Evolutionary conservation across 2,797 vertebrate species (phyloP).

Genomic region (Gymnopithys bicolor): DNA sequence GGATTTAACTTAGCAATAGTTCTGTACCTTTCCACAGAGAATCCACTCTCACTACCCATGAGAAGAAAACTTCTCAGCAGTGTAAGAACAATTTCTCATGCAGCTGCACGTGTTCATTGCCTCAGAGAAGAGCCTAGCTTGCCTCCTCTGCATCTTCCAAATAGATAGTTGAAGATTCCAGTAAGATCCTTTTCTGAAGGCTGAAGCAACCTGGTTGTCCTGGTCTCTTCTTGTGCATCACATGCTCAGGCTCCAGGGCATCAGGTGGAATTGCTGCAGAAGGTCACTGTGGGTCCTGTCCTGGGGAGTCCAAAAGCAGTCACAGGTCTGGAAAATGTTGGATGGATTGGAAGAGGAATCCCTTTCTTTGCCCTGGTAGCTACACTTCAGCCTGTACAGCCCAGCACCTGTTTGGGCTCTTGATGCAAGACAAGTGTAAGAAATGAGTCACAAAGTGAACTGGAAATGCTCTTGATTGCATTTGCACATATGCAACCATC

Average conservation of each 20-base stretch:
- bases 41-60: background rate
- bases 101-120: background rate
- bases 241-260: rapidly evolving
- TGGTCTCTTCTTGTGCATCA: background rate
- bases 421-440: background rate
- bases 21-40: background rate
- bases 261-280: background rate
- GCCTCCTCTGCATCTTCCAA: background rate
- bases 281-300: background rate
- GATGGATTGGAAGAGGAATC: background rate
- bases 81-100: background rate
- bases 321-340: background rate
- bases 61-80: background rate
- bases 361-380: background rate
- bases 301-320: background rate
- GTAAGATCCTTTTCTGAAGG: background rate
- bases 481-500: rapidly evolving
- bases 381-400: background rate
- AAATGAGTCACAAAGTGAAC: background rate
- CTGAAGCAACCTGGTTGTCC: background rate
- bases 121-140: background rate
- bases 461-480: background rate
- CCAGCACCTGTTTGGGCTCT: background rate
- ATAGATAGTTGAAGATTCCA: background rate
- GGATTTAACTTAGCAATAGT: background rate